A percentile compares a stretch with the other conserved stretches of the same genome.
Evolutionary conservation across 1,140 invertebrate species (phyloP).

Genomic region (Orussus abietinus): DNA sequence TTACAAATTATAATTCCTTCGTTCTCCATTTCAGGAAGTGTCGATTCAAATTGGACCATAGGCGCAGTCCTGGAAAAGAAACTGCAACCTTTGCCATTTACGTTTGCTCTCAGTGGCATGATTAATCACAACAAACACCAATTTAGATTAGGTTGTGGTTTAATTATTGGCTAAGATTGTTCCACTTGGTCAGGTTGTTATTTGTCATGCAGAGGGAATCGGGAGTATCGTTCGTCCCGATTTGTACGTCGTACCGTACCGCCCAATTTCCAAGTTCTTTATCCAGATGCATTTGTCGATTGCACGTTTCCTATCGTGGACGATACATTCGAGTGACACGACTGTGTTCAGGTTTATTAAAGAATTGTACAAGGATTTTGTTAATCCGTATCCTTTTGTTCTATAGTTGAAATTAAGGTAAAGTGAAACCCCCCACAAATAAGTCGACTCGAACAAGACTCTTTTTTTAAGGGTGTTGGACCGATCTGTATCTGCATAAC

Average conservation of each 20-base stretch:
- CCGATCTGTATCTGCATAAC: too few species aligned
- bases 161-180: conserved; percentile 73
- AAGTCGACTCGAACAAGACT: too few species aligned
- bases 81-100: conserved; percentile 87
- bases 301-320: conserved; percentile 11
- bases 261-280: conserved; percentile 9
- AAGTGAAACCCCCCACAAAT: too few species aligned
- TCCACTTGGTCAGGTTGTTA: conserved; percentile 7
- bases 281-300: conserved; percentile 12
- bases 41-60: conserved; percentile 95
- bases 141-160: conserved; percentile 81
- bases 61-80: conserved; percentile 93
- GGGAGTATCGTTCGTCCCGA: conserved; percentile 10
- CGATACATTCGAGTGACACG: conserved; percentile 14
- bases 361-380: too few species aligned
- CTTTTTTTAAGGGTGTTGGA: too few species aligned
- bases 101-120: conserved; percentile 86
- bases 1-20: conserved; percentile 6
- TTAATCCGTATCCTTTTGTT: too few species aligned
- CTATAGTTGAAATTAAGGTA: too few species aligned
- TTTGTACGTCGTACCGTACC: conserved; percentile 1
- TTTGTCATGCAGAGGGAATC: conserved; percentile 12
- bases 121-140: conserved; percentile 89
- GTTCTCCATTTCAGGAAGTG: conserved; percentile 63
- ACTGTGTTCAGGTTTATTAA: conserved; percentile 28